Base-by-base conservation (phyloP, 1,140 invertebrate genomes). In the Heliothis virescens region DNA sequence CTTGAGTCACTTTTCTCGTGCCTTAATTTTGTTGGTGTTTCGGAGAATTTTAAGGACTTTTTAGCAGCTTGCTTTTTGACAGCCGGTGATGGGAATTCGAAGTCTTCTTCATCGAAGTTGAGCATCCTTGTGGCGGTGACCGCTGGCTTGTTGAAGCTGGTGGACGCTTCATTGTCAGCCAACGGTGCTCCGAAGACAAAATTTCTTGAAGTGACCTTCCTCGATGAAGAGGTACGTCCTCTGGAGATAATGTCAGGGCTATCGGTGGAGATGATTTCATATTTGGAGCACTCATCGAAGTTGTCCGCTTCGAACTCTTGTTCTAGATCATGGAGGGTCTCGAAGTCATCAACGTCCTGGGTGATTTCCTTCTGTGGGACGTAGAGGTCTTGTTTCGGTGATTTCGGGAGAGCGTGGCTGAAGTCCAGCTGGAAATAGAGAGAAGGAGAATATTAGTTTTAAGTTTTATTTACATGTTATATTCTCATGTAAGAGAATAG, bases 221-320 rank as follows among this genome's bases (percentile, higher is more conserved):
- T 87, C 0, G 93, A 88, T 1, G 87, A 83, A 0, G 88, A 79
- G 4, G 82, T 13, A 1, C 91, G 57, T 0, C 92, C 92, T 60
- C 88, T 86, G 0, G 91, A 94, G 73, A 92, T 94, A 3, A 95
- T 94, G 59, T 95, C 85, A 0, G 95, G 95, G 65, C 94, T 95
- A 60, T 95, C 95, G 0, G 95, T 95, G 2, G 94, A 94, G 34
- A 95, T 94, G 1, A 95, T 94, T 79, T 95, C 95, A 48, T 95
- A 95, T 84, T 95, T 95, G 0, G 91, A 91, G 65, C 93, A 92
- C n/a, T 91, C 86, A 12, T 92, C 90, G 26, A 92, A 92, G 41
- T 90, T 91, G 12, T 92, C 88, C 0, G 84, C 83, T 2, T 93
- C 92, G 15, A 95, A 94, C 79, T 94, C 94, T 62, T 91, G 89